phyloP scores from a whole-genome alignment of 2,797 vertebrate genomes.

The Lepus townsendii region DNA sequence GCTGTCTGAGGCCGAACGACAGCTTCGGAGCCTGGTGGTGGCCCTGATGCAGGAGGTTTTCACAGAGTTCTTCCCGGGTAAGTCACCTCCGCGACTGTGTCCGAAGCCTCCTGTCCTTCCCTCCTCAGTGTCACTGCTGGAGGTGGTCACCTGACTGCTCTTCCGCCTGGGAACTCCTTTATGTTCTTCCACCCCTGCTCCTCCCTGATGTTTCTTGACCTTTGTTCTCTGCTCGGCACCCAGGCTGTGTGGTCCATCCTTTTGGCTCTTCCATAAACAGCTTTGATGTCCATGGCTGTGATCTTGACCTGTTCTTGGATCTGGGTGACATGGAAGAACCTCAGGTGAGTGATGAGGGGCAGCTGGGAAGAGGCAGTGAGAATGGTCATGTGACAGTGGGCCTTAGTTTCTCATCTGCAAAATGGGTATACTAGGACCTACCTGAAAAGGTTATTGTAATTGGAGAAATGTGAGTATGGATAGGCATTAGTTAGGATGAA shows the following conservation, averaged over 20 bases:
- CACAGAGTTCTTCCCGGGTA: conserved; percentile 96
- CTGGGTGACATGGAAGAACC: conserved; percentile 85
- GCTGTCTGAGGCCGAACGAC: conserved; percentile 92
- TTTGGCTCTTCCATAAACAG: conserved; percentile 97
- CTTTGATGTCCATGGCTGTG: conserved; percentile 94
- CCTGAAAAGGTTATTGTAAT: not conserved
- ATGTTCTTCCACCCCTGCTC: not conserved
- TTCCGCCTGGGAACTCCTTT: not conserved
- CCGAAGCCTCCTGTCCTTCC: not conserved
- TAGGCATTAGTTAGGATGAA: not conserved
- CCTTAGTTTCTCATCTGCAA: not conserved
- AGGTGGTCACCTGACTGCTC: not conserved
- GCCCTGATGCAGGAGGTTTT: conserved; percentile 95
- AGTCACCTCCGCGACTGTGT: not conserved
- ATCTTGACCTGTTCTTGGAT: conserved; percentile 95
- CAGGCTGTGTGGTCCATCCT: conserved; percentile 92
- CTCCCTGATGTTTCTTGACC: not conserved
- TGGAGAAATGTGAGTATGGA: not conserved
- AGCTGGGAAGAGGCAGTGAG: conserved; percentile 78
- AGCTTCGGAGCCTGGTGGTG: conserved; percentile 91
- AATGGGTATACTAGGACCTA: not conserved
- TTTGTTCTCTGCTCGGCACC: conserved; percentile 40
- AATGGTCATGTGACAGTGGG: not conserved
- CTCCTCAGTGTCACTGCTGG: rapidly evolving
- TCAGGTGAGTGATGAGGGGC: conserved; percentile 79